phyloP scores from a whole-genome alignment of 2,888 invertebrate genomes.

The Lochmaea crataegi region DNA sequence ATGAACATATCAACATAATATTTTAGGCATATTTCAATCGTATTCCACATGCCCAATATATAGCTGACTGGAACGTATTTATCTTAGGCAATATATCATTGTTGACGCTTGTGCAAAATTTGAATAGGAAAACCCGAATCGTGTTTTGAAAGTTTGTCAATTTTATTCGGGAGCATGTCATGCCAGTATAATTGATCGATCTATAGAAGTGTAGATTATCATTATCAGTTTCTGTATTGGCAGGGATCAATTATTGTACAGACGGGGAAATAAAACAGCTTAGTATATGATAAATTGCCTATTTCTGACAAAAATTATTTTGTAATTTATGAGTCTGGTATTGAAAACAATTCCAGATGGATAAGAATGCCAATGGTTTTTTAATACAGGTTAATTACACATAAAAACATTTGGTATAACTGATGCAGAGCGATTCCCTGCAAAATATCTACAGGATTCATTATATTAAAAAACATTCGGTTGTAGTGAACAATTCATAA shows the following conservation, averaged over 20 bases:
- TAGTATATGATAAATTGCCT: constrained; percentile 34
- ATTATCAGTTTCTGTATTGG: constrained; percentile 34
- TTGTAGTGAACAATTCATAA: too few species aligned
- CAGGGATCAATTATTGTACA: constrained; percentile 37
- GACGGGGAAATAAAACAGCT: constrained; percentile 36
- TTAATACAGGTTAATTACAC: constrained; percentile 6
- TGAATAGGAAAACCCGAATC: constrained; percentile 43
- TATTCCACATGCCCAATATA: constrained; percentile 40
- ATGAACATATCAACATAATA: constrained; percentile 34
- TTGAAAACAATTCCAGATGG: constrained; percentile 27
- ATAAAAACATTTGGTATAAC: background rate
- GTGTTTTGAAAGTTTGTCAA: constrained; percentile 45
- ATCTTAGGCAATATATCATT: constrained; percentile 44
- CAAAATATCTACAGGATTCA: background rate
- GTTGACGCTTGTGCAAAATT: constrained; percentile 42
- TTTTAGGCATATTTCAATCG: constrained; percentile 32
- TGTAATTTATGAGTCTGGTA: constrained; percentile 23
- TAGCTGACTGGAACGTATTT: constrained; percentile 43
- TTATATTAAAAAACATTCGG: too few species aligned
- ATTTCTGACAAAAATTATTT: constrained; percentile 31
- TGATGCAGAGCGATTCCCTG: background rate
- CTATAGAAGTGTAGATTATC: constrained; percentile 35
- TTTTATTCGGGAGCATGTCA: constrained; percentile 42
- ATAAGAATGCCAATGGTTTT: constrained; percentile 9
- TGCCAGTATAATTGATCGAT: constrained; percentile 41